Evolutionary conservation across 2,888 invertebrate species (phyloP).

Genomic region (Caenorhabditis japonica): DNA sequence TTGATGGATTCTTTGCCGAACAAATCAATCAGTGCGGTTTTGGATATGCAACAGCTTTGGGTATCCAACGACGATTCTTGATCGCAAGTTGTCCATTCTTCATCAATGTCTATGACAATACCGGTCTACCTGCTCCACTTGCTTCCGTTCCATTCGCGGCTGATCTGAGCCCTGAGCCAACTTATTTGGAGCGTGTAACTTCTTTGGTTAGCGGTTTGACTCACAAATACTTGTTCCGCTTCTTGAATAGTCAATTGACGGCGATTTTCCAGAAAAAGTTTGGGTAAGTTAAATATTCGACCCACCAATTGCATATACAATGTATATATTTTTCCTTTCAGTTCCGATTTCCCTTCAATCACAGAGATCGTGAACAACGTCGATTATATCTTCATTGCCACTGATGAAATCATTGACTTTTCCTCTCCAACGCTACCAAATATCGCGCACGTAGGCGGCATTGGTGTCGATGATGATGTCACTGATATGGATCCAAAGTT

Average conservation of each 20-base stretch:
- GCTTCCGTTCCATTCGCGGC: constrained; percentile 21
- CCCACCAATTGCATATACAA: not conserved
- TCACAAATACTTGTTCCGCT: constrained; percentile 2
- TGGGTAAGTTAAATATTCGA: constrained; percentile 17
- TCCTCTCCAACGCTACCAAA: constrained; percentile 64
- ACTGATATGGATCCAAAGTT: constrained; percentile 33
- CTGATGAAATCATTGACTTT: constrained; percentile 67
- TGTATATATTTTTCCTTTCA: constrained; percentile 27
- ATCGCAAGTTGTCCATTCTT: constrained; percentile 56
- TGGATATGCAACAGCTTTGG: constrained; percentile 61
- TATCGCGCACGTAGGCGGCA: constrained; percentile 66
- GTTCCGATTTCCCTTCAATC: constrained; percentile 59
- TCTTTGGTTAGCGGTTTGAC: constrained; percentile 10
- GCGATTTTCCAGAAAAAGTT: constrained; percentile 31
- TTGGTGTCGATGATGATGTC: constrained; percentile 41
- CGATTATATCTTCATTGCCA: constrained; percentile 64
- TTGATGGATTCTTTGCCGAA: constrained; percentile 65
- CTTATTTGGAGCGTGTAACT: constrained; percentile 26
- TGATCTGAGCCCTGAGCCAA: constrained; percentile 35
- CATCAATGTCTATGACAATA: constrained; percentile 14
- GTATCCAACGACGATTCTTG: constrained; percentile 59
- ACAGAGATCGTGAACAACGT: constrained; percentile 52
- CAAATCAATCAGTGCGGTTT: constrained; percentile 63
- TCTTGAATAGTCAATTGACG: constrained; percentile 13
- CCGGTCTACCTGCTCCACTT: constrained; percentile 26